Percentiles rank a stretch among this genome's conserved stretches.
Evolutionary conservation across 2,113 vertebrate genomes (phyloP).

Genomic region (Hypomesus transpacificus): DNA sequence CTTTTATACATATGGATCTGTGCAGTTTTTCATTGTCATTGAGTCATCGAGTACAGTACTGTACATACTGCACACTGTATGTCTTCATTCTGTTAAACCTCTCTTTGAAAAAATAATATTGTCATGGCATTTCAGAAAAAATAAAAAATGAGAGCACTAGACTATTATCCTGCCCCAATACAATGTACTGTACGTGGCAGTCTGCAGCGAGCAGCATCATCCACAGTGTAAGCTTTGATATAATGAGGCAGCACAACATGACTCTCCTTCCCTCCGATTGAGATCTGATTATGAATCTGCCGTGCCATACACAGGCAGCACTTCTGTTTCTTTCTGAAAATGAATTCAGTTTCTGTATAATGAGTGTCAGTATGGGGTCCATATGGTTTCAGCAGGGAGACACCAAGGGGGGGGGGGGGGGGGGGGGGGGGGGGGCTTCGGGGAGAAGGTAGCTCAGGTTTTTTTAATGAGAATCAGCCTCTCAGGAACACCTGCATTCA

Average conservation of each 20-base stretch:
- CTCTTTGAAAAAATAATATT: too few species aligned
- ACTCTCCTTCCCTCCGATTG: conserved; percentile 32
- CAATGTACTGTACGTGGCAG: too few species aligned
- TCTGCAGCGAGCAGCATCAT: background rate
- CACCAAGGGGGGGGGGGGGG: conserved; percentile 21
- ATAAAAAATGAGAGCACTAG: too few species aligned
- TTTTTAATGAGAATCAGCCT: conserved; percentile 71
- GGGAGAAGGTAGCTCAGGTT: conserved; percentile 6
- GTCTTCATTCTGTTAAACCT: too few species aligned
- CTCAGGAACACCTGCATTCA: conserved; percentile 58
- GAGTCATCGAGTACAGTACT: too few species aligned
- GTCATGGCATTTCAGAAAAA: too few species aligned
- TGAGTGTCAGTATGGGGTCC: conserved; percentile 72
- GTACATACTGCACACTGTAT: too few species aligned
- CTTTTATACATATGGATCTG: too few species aligned
- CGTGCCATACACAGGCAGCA: conserved; percentile 26
- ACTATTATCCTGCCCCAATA: too few species aligned
- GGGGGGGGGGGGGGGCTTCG: conserved; percentile 31
- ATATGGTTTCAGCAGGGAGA: conserved; percentile 61
- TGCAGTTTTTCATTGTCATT: too few species aligned
- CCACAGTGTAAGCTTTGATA: conserved; percentile 15
- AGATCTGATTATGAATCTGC: conserved; percentile 51
- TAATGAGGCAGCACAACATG: conserved; percentile 41
- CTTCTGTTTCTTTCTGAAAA: conserved; percentile 39
- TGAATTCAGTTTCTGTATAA: conserved; percentile 67